phyloP scores from a whole-genome alignment of 2,113 vertebrate genomes.

The Eira barbara region DNA sequence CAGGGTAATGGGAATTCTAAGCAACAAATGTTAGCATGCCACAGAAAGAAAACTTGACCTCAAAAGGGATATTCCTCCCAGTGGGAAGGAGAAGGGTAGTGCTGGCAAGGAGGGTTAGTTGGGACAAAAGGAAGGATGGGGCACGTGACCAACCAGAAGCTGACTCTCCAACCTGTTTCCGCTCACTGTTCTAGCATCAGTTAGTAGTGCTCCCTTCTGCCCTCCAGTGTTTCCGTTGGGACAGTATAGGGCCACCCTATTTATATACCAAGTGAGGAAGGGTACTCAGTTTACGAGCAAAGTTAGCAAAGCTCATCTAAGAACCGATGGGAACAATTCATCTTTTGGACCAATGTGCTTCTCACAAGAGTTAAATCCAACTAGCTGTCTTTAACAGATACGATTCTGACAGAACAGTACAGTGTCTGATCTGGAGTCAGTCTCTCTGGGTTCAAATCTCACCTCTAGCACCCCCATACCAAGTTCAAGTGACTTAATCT shows the following conservation, averaged over 20 bases:
- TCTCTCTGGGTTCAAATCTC: not conserved
- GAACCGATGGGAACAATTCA: not conserved
- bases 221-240: not conserved
- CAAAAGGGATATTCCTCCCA: not conserved
- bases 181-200: not conserved
- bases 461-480: not conserved
- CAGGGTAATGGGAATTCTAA: not conserved
- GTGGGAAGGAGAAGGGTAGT: not conserved
- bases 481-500: not conserved
- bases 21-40: not conserved
- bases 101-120: not conserved
- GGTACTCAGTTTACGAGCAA: not conserved
- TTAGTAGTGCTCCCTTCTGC: not conserved
- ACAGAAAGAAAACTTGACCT: not conserved
- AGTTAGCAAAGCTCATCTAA: constrained; percentile 10
- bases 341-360: not conserved
- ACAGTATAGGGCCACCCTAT: not conserved
- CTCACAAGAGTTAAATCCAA: not conserved
- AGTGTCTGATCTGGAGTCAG: not conserved
- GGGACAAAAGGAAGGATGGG: not conserved
- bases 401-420: not conserved
- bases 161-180: not conserved
- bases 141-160: not conserved
- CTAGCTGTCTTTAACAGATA: not conserved
- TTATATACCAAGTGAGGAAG: not conserved